phyloP scores from a whole-genome alignment of 2,797 vertebrate species.

The Falco berigora region DNA sequence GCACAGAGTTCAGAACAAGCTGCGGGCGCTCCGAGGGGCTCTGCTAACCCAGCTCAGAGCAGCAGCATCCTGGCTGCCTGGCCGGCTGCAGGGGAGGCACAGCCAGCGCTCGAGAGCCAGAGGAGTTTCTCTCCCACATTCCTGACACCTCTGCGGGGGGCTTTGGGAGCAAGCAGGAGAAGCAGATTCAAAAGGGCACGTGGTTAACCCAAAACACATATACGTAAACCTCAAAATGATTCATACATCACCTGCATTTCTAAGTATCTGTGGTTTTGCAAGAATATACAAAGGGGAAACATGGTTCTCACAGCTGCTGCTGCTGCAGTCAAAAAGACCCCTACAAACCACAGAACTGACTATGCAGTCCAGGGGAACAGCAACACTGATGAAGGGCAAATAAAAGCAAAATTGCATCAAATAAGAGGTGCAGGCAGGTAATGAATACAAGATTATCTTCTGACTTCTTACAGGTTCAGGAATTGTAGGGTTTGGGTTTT shows the following conservation, averaged over 20 bases:
- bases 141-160: not conserved
- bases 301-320: accelerated
- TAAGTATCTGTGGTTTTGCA: not conserved
- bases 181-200: accelerated
- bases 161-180: not conserved
- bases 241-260: not conserved
- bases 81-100: not conserved
- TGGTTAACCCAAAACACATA: not conserved
- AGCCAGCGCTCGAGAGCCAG: not conserved
- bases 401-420: not conserved
- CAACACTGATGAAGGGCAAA: not conserved
- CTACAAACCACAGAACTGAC: not conserved
- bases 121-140: not conserved
- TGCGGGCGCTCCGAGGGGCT: not conserved
- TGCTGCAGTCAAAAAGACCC: not conserved
- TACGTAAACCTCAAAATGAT: not conserved
- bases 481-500: not conserved
- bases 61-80: not conserved
- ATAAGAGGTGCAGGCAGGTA: not conserved
- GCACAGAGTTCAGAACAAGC: not conserved
- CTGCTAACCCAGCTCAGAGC: not conserved
- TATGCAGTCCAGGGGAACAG: not conserved
- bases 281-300: not conserved
- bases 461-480: not conserved
- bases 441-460: not conserved